A percentile compares a stretch with the other conserved stretches of the same genome.
Evolutionary conservation across 1,140 invertebrate genomes (phyloP).

Genomic region (Drosophila nasuta): DNA sequence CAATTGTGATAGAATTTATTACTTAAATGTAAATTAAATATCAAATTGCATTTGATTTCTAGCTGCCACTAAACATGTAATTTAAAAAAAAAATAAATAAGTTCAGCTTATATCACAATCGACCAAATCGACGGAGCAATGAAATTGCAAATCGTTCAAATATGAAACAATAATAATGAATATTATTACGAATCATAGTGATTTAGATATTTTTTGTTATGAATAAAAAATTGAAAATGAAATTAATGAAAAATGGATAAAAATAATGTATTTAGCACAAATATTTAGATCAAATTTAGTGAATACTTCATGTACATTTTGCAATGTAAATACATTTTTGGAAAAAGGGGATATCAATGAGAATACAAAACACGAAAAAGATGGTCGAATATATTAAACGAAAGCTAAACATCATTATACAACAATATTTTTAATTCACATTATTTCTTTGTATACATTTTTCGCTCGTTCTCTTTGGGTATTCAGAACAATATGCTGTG

Average conservation of each 20-base stretch:
- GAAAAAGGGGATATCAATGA: constrained; percentile 19
- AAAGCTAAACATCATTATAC: constrained; percentile 30
- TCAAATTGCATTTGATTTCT: not conserved
- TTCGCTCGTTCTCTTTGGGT: constrained; percentile 57
- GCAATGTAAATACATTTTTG: constrained; percentile 66
- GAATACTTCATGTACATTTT: constrained; percentile 55
- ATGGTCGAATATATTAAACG: constrained; percentile 26
- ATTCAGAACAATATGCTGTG: constrained; percentile 75
- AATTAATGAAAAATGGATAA: constrained; percentile 25
- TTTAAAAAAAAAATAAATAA: constrained; percentile 8
- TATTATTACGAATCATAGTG: constrained; percentile 39
- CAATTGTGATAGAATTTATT: not conserved
- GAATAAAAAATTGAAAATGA: constrained; percentile 31
- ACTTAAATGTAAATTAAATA: not conserved
- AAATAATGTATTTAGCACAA: constrained; percentile 37
- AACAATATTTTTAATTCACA: constrained; percentile 6
- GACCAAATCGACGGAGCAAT: constrained; percentile 2
- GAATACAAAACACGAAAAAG: constrained; percentile 13
- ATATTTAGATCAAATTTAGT: constrained; percentile 56
- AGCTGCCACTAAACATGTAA: not conserved
- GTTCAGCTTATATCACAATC: not conserved
- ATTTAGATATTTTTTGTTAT: constrained; percentile 53
- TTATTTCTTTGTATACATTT: constrained; percentile 16
- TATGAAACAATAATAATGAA: constrained; percentile 48
- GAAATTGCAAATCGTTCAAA: constrained; percentile 21